Evolutionary conservation across 2,888 invertebrate genomes (phyloP).

Genomic region (Pseudeuparius sepicola): DNA sequence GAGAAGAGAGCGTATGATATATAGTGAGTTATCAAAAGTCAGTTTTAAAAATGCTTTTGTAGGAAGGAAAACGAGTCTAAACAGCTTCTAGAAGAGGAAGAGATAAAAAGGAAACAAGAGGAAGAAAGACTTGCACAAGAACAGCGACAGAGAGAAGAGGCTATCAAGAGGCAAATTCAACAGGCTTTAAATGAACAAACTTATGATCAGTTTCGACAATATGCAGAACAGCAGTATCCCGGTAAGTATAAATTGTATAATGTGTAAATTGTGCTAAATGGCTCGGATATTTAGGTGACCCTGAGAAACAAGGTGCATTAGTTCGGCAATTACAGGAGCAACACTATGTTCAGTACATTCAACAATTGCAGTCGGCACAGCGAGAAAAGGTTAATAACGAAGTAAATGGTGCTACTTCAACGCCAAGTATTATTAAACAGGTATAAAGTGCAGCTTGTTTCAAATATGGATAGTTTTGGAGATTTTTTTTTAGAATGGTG

Average conservation of each 20-base stretch:
- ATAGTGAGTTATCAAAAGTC: no score
- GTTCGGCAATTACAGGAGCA: slow-evolving; percentile 95
- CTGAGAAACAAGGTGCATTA: slow-evolving; percentile 85
- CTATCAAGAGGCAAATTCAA: slow-evolving; percentile 74
- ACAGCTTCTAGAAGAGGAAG: slow-evolving; percentile 47
- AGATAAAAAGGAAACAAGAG: slow-evolving; percentile 49
- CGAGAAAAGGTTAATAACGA: slow-evolving; percentile 29
- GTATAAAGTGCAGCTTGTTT: no score
- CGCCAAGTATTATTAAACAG: no score
- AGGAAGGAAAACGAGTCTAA: slow-evolving; percentile 48
- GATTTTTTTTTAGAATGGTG: no score
- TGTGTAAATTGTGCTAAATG: slow-evolving; percentile 6
- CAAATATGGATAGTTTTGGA: no score
- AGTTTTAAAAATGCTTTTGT: slow-evolving; percentile 6
- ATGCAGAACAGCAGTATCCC: slow-evolving; percentile 90
- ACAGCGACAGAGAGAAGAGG: slow-evolving; percentile 51
- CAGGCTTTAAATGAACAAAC: slow-evolving; percentile 95
- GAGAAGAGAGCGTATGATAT: slow-evolving; percentile 46
- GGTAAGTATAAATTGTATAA: slow-evolving; percentile 36
- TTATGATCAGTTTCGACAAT: slow-evolving; percentile 75
- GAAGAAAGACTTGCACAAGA: slow-evolving; percentile 55
- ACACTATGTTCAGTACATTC: slow-evolving; percentile 98
- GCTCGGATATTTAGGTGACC: slow-evolving; percentile 44
- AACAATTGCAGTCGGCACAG: slow-evolving; percentile 62
- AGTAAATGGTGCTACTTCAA: no score